Conservation (phyloP, 1,140 invertebrate genomes). For the Drosophila guanche region DNA sequence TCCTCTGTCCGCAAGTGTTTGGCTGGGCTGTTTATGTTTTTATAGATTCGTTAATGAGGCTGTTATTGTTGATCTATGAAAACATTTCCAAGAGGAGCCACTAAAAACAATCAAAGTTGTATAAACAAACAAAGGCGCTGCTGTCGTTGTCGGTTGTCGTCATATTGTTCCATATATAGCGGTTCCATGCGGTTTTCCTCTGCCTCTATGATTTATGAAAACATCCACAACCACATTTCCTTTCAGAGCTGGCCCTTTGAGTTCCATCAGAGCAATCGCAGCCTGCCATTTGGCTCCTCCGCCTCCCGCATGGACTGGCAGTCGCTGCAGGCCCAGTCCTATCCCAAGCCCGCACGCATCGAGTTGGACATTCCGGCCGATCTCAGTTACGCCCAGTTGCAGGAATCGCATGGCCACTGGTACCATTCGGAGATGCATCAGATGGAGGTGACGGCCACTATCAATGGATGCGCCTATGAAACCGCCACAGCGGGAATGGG, state of each 20-base stretch:
- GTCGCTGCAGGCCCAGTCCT: slow-evolving; percentile 42
- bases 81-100: slow-evolving; percentile 51
- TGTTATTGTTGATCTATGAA: slow-evolving; percentile 74
- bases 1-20: slow-evolving; percentile 63
- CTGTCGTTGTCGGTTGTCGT: slow-evolving; percentile 56
- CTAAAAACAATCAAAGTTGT: slow-evolving; percentile 80
- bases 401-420: slow-evolving; percentile 54
- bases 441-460: slow-evolving; percentile 41
- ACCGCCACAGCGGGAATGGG: slow-evolving; percentile 17
- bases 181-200: slow-evolving; percentile 59
- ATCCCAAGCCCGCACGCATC: slow-evolving; percentile 41
- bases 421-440: slow-evolving; percentile 55
- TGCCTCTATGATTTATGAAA: slow-evolving; percentile 47
- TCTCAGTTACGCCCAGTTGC: slow-evolving; percentile 46
- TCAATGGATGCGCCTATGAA: slow-evolving; percentile 53
- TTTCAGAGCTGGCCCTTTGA: slow-evolving; percentile 79
- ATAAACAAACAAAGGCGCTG: slow-evolving; percentile 77
- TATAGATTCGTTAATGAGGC: slow-evolving; percentile 79
- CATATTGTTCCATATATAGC: slow-evolving; percentile 77
- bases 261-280: slow-evolving; percentile 69
- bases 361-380: slow-evolving; percentile 44
- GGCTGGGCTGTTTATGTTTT: slow-evolving; percentile 75
- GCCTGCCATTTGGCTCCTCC: slow-evolving; percentile 28
- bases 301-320: slow-evolving; percentile 69
- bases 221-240: slow-evolving; percentile 6